Conservation (phyloP, 1,140 invertebrate species). For the Drosophila kanapiae region DNA sequence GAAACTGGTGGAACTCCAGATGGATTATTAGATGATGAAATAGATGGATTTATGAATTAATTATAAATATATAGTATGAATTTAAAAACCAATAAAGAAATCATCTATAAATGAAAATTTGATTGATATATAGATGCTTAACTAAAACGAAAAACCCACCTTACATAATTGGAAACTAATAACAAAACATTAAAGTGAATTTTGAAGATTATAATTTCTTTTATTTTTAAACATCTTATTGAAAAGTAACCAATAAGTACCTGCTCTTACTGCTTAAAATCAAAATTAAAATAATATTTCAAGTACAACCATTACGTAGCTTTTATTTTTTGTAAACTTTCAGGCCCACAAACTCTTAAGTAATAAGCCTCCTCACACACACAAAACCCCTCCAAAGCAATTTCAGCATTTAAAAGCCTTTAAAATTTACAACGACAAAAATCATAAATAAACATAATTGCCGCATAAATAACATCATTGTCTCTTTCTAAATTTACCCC, state of each 20-base stretch:
- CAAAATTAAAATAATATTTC: neutral
- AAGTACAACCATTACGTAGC: neutral
- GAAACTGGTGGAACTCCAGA: neutral
- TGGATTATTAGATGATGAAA: neutral
- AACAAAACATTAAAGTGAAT: neutral
- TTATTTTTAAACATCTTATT: neutral
- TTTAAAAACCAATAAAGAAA: neutral
- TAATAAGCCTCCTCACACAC: neutral
- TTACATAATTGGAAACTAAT: too few relatives aligned
- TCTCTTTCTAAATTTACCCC: neutral
- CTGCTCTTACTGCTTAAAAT: neutral
- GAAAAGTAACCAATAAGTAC: neutral
- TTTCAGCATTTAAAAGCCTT: conserved; percentile 45
- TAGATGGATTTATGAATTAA: neutral
- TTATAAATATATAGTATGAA: neutral
- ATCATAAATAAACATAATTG: conserved; percentile 64
- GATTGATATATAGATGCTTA: too few relatives aligned
- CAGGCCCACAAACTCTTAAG: neutral
- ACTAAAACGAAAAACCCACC: too few relatives aligned
- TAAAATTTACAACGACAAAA: conserved; percentile 47
- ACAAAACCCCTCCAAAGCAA: conserved; percentile 6
- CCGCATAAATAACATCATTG: conserved; percentile 52
- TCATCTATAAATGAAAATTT: too few relatives aligned
- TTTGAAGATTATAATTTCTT: neutral
- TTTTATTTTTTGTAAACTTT: neutral